Evolutionary conservation across 2,113 vertebrate genomes (phyloP), one percentile per base, ranked within the genome.

Genomic region (Chelonoidis abingdonii): DNA sequence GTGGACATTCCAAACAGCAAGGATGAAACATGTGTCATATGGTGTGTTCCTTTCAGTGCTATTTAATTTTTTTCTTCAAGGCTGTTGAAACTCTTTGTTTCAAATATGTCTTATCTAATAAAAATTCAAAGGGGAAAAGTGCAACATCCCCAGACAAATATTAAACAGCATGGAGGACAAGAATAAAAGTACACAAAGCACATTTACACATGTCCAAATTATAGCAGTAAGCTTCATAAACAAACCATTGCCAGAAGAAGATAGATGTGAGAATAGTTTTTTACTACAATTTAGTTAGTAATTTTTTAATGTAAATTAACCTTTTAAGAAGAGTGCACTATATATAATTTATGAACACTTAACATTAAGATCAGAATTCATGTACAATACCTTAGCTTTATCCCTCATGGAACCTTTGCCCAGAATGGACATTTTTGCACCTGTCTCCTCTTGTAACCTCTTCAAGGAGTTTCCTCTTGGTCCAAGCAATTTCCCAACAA

Each of bases 321-420:
- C 35, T 79, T 27, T 35, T 88, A 87, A 91, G 89, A 19, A 38
- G n/a, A 22, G n/a, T 38, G 9, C 62, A 87, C 50, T 19, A 24
- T 41, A 22, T 41, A 84, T 53, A 65, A 79, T 1, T 16, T 81
- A 80, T 94, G 1, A 2, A 47, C 10, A 10, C 19, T 38, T 35
- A 16, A 87, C 24, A 75, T 7, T 69, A 89, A 87, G 91, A 83
- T 16, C n/a, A 92, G 87, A 96, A 92, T 78, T 13, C 80, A 92
- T 59, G 83, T 35, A 96, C 86, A 41, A 56, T 99, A 99, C 99
- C 99, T 99, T 99, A 92, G 98, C 98, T 99, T 99, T 99, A 97
- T 99, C 99, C 95, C 99, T 99, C 99, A 99, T 99, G 94, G 99
- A 99, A 95, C 99, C 99, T 98, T 99, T 99, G 78, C 99, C 99